Conservation (phyloP, 1,140 invertebrate genomes). For the Pissodes strobi region DNA sequence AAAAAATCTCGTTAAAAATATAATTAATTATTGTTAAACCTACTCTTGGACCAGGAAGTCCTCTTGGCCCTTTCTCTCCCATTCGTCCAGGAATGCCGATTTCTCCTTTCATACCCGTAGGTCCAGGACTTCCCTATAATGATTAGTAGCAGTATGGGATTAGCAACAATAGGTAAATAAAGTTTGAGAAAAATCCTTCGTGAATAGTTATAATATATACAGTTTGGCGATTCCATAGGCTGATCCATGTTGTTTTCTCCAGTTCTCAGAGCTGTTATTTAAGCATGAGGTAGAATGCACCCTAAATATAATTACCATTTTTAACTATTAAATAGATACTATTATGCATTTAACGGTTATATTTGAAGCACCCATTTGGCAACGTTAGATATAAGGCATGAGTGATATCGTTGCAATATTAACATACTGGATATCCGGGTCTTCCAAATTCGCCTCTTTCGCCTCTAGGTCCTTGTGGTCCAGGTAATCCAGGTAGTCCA, state of each 20-base stretch:
- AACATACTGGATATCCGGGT: conserved; percentile 46
- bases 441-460: conserved; percentile 45
- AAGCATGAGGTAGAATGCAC: no score
- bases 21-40: not conserved
- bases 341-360: no score
- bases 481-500: conserved; percentile 49
- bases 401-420: not conserved
- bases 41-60: conserved; percentile 32
- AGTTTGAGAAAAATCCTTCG: no score
- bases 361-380: no score
- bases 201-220: no score
- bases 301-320: no score
- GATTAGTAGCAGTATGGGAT: conserved; percentile 13
- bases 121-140: conserved; percentile 48
- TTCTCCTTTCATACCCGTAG: conserved; percentile 42
- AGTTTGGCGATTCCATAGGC: no score
- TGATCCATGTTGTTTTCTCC: no score
- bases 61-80: conserved; percentile 49
- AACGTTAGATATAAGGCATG: no score
- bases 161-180: no score
- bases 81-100: conserved; percentile 51
- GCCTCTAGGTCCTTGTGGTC: conserved; percentile 50
- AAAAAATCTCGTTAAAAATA: not conserved
- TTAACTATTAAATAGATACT: no score
- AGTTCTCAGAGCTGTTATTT: no score